Evolutionary conservation across 2,888 invertebrate species (phyloP).

Genomic region (Platycnemis pennipes): DNA sequence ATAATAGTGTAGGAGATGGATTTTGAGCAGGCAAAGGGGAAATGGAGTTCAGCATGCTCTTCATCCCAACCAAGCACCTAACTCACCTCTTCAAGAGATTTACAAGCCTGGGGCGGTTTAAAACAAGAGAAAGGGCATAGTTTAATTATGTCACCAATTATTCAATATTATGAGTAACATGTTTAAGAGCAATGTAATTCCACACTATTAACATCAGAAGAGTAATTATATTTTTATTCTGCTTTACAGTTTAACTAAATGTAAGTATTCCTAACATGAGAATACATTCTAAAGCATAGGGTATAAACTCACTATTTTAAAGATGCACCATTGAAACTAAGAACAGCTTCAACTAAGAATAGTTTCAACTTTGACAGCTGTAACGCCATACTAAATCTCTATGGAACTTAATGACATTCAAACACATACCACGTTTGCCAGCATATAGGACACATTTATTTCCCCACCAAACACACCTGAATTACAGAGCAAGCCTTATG

Average conservation of each 20-base stretch:
- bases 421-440: no score
- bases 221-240: neutral
- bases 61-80: conserved; percentile 69
- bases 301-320: neutral
- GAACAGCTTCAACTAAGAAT: no score
- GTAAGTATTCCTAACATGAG: neutral
- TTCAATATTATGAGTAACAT: conserved; percentile 20
- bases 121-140: conserved; percentile 56
- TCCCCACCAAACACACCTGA: no score
- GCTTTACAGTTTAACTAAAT: neutral
- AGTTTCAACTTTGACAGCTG: neutral
- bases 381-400: neutral
- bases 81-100: conserved; percentile 88
- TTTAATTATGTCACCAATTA: conserved; percentile 40
- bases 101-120: conserved; percentile 82
- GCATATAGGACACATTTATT: no score
- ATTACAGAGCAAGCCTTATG: no score
- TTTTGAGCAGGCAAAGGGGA: neutral
- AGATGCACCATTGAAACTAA: neutral
- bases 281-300: neutral
- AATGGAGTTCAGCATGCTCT: conserved; percentile 33
- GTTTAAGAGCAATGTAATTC: neutral
- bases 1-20: neutral
- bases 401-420: neutral
- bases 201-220: neutral